Base-by-base conservation (phyloP, 2,888 invertebrate genomes). In the Nycteola revayana region DNA sequence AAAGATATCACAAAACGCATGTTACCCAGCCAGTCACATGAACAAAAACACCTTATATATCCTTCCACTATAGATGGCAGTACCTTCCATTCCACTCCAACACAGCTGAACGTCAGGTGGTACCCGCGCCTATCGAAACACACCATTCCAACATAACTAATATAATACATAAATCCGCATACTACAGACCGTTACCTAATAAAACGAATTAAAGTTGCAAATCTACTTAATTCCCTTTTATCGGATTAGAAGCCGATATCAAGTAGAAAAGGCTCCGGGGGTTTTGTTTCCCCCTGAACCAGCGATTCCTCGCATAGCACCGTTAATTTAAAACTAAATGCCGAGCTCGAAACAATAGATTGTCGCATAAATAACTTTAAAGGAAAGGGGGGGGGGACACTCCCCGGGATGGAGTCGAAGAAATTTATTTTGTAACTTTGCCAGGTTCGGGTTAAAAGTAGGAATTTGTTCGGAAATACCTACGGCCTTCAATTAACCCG, bases 291-390 rank as follows among this genome's bases (percentile, higher is more conserved):
- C 36, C 31, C 42, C 26, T 32, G 2, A 14, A 3, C 14, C 14
- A 3, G 67, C 68, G 74, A 76, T 75, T 75, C 73, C 63, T 69
- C 52, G 64, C 65, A 74, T 75, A 71, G 69, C 70, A 57, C 56
- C 78, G 78, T 81, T 79, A 77, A 82, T 82, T 82, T 77, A 71
- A 79, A 81, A 80, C 79, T 82, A 83, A 83, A 78, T 60, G 73
- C 66, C 49, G 36, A 49, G 54, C 55, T 60, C 65, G 60, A 62
- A 60, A 68, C 72, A 71, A 73, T 68, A 71, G 73, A 76, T 75
- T 75, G 76, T 75, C 76, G 66, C 75, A 80, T 82, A 83, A 83
- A 83, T 82, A 79, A 80, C 77, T 51, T 64, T 61, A 57, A 39
- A 57, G 56, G 65, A 67, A 72, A 71, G 74, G 72, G 64, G 63